Conservation (phyloP, 2,797 vertebrate species). For the Paguma larvata region DNA sequence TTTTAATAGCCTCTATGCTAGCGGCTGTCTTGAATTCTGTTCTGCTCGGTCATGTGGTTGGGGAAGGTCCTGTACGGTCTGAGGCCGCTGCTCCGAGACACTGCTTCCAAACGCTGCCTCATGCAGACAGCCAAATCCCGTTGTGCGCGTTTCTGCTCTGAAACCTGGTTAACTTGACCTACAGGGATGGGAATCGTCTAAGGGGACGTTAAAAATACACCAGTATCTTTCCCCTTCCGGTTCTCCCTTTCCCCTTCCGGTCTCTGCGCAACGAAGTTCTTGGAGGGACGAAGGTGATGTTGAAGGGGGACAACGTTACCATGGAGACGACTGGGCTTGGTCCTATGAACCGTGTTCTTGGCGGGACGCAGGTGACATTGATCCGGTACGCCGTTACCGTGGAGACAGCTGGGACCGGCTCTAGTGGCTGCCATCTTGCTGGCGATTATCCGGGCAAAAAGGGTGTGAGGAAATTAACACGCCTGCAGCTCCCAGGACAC, state of each 20-base stretch:
- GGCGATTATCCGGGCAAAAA: neutral
- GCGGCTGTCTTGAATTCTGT: neutral
- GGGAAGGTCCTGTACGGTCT: neutral
- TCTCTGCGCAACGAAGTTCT: neutral
- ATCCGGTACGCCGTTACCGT: neutral
- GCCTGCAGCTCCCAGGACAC: neutral
- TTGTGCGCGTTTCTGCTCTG: neutral
- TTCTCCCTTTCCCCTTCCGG: neutral
- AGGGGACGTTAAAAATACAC: neutral
- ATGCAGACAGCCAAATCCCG: neutral
- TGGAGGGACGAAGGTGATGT: neutral
- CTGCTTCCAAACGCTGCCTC: neutral
- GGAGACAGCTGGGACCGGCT: slow-evolving; percentile 18
- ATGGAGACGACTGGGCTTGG: neutral
- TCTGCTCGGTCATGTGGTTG: neutral
- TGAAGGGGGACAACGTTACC: neutral
- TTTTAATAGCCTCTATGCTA: neutral
- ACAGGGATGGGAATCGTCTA: neutral
- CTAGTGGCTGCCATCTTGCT: slow-evolving; percentile 9
- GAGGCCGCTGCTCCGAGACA: neutral
- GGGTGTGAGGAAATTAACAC: neutral
- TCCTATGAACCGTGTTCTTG: neutral
- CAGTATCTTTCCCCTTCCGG: neutral
- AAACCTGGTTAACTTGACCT: neutral
- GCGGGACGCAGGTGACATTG: neutral